Evolutionary conservation across 2,888 invertebrate species (phyloP).

Genomic region (Epistrophe grossulariae): DNA sequence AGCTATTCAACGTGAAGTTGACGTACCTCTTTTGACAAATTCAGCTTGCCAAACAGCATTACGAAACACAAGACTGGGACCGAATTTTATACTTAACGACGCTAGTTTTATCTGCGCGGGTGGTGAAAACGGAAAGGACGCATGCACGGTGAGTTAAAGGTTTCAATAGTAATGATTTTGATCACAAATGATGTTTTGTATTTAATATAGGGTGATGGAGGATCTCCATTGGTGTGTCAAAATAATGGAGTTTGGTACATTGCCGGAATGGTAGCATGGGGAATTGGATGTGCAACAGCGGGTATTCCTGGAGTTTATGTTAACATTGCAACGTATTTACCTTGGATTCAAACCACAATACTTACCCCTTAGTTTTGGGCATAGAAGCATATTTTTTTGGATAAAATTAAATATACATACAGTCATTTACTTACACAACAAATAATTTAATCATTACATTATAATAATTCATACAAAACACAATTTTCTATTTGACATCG

Average conservation of each 20-base stretch:
- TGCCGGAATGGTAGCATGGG: constrained; percentile 85
- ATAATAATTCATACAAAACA: too few relatives aligned
- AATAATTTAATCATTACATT: too few relatives aligned
- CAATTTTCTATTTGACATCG: too few relatives aligned
- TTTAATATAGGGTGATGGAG: constrained; percentile 84
- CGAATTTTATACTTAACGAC: constrained; percentile 86
- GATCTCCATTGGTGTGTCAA: constrained; percentile 83
- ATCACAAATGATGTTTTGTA: neutral
- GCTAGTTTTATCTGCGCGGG: constrained; percentile 92
- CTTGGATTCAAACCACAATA: constrained; percentile 87
- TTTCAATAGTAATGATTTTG: neutral
- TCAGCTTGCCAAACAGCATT: constrained; percentile 87
- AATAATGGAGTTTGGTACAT: constrained; percentile 82
- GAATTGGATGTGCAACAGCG: constrained; percentile 86
- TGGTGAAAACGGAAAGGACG: constrained; percentile 90
- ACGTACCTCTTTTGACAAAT: constrained; percentile 89
- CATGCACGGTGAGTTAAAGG: constrained; percentile 88
- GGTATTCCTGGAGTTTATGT: constrained; percentile 92
- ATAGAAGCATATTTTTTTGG: neutral
- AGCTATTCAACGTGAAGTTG: constrained; percentile 90
- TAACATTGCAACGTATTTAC: constrained; percentile 87
- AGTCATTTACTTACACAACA: too few relatives aligned
- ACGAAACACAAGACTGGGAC: constrained; percentile 87
- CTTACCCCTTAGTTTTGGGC: constrained; percentile 26
- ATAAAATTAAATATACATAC: too few relatives aligned